Base-by-base conservation (phyloP, 2,888 invertebrate genomes). In the Tigriopus californicus region DNA sequence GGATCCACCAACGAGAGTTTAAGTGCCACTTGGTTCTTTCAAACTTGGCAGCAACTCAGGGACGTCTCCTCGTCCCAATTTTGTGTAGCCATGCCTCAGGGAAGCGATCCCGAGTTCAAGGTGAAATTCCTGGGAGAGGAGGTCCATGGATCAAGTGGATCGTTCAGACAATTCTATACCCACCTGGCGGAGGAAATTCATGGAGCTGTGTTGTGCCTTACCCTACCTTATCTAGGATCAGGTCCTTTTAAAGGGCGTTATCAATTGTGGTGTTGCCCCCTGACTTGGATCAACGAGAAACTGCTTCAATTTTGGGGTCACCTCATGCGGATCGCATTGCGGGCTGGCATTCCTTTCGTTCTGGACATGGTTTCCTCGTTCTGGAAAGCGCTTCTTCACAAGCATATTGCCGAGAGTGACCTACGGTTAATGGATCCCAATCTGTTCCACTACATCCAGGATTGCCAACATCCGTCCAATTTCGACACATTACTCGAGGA, bases 111-210 rank as follows among this genome's bases (percentile, higher is more conserved):
- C 1, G 70, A 69, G 12, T 68, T 72, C 62, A 70, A 69, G 63
- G 70, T 72, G 25, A 65, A 68, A 49, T 66, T 69, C 53, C 66
- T 67, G 1, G 72, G 72, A 11, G 72, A 72, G 62, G 71, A 71
- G 62, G 72, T 72, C 22, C 69, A 70, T 60, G 72, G 71, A 46
- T 68, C 68, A 41, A 71, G 70, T 68, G 72, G 72, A 4, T 71
- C 71, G 10, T 72, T 71, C 65, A 66, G 72, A 12, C 71, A 72
- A 61, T 71, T 71, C 62, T 65, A 71, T 56, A 68, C 69, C 65
- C 68, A 69, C 63, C 66, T 69, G 58, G 68, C 69, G 0, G 65
- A 66, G 42, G 71, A 72, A 61, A 62, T 71, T 5, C 69, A 69
- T 62, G 65, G 66, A 24, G 64, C 67, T 3, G n/a, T 65, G 0